Conservation (phyloP, 2,113 vertebrate genomes). For the Neogale vison region DNA sequence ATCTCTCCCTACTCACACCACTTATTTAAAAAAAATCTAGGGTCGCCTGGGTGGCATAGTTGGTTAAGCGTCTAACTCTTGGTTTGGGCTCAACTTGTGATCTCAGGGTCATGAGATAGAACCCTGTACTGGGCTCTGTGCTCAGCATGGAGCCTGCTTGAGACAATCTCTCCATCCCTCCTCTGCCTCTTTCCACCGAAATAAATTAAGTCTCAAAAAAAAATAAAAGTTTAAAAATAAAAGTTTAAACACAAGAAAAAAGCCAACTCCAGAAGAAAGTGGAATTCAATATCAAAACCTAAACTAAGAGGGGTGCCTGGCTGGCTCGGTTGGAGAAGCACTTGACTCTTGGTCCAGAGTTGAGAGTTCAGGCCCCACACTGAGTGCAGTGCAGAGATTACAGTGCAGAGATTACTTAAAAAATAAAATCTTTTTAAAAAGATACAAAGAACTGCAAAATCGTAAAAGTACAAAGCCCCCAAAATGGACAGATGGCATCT, state of each 20-base stretch:
- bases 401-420: neutral
- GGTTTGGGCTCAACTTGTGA: neutral
- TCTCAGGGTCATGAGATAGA: neutral
- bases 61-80: neutral
- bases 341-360: neutral
- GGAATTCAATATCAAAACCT: neutral
- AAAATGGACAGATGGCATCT: neutral
- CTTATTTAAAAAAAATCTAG: neutral
- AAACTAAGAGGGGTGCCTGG: neutral
- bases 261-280: neutral
- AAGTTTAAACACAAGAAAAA: neutral
- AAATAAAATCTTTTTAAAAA: neutral
- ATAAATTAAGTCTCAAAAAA: neutral
- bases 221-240: neutral
- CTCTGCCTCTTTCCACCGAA: neutral
- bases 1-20: neutral
- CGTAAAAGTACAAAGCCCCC: neutral
- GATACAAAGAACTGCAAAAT: neutral
- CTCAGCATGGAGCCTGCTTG: neutral
- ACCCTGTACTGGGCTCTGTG: neutral
- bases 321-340: neutral
- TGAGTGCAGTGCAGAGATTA: neutral
- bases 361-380: neutral
- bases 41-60: neutral
- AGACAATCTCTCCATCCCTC: neutral